Percentiles rank a stretch among this genome's conserved stretches.
These are phyloP conservation scores for Orussus abietinus DNA, from an alignment of 1,140 invertebrate genomes.

Conservation along the genomic window DNA sequence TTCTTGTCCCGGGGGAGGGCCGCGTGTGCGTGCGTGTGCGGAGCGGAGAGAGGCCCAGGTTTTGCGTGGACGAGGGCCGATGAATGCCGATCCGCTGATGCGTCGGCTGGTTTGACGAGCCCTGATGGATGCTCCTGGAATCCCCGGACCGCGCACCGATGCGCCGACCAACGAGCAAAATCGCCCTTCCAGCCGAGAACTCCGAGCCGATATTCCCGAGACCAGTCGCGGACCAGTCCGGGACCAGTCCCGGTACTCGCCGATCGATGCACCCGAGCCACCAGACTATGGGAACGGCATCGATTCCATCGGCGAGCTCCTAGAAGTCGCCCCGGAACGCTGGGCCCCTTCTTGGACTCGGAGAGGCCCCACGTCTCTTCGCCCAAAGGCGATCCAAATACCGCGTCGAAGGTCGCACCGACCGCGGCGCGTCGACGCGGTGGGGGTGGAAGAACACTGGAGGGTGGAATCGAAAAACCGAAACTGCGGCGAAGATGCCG, in stretches of 20 bases:
- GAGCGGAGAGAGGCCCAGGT: slow-evolving; percentile 3
- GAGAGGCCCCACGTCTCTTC: too few species aligned
- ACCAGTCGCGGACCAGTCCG: background rate
- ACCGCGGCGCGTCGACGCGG: too few species aligned
- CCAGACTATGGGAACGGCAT: too few species aligned
- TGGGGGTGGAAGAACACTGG: too few species aligned
- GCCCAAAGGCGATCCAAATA: too few species aligned
- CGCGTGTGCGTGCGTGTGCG: slow-evolving; percentile 17
- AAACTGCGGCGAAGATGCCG: too few species aligned
- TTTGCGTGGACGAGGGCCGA: slow-evolving; percentile 24
- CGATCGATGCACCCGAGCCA: too few species aligned
- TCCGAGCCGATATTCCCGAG: slow-evolving; percentile 8
- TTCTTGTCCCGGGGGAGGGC: slow-evolving; percentile 2
- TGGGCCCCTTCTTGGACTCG: too few species aligned
- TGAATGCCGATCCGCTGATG: slow-evolving; percentile 50
- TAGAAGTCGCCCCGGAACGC: too few species aligned
- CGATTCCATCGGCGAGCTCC: too few species aligned
- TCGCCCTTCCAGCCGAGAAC: slow-evolving; percentile 48
- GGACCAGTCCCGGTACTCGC: background rate
- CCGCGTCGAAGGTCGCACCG: too few species aligned
- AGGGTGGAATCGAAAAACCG: too few species aligned
- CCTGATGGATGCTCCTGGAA: slow-evolving; percentile 51
- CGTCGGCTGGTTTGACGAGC: slow-evolving; percentile 52
- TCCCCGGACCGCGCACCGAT: slow-evolving; percentile 41
- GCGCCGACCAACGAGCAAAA: slow-evolving; percentile 43